Evolutionary conservation across 1,140 invertebrate genomes (phyloP), one percentile per base, ranked within the genome.

Genomic region (Drosophila tani): DNA sequence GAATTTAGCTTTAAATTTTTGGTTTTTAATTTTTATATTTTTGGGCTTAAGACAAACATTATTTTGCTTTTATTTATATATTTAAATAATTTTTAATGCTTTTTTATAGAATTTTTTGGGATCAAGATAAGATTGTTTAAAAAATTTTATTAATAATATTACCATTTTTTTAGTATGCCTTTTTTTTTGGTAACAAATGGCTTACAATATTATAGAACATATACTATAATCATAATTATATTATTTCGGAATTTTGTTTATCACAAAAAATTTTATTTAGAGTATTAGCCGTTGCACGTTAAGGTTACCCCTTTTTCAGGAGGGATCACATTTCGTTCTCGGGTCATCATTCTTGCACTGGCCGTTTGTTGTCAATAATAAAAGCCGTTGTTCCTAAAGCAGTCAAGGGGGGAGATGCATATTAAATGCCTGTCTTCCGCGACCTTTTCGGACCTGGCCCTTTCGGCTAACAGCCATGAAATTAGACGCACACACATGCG

Each of bases 401-500:
- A 51, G 35, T 17, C 2, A 7, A 53, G 21, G 58, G 58, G 49
- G 57, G 73, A 66, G 64, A 56, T 84, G 83, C 83, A 87, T 88
- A 88, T 80, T 83, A 78, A 87, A 81, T 81, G 81, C 65, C 59
- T 67, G 65, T 83, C 84, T 87, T 88, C 71, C 68, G 83, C 81
- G 84, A 83, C 81, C 85, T 84, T 84, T 87, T 81, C 68, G 40
- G 81, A 75, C 77, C 49, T 84, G 81, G 76, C 83, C 83, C 83
- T 88, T 88, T 68, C 73, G 55, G 77, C 77, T 87, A 88, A 87
- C 81, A 87, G 83, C 84, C 83, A 87, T 87, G 83, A 87, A 87
- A 87, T 87, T 87, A 87, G 83, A 88, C 75, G 79, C 77, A 65
- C 76, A 59, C 83, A 87, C 80, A 87, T 83, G 81, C 66, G 81